Conservation (phyloP, 2,888 invertebrate species). For the Ornithoptera priamus region DNA sequence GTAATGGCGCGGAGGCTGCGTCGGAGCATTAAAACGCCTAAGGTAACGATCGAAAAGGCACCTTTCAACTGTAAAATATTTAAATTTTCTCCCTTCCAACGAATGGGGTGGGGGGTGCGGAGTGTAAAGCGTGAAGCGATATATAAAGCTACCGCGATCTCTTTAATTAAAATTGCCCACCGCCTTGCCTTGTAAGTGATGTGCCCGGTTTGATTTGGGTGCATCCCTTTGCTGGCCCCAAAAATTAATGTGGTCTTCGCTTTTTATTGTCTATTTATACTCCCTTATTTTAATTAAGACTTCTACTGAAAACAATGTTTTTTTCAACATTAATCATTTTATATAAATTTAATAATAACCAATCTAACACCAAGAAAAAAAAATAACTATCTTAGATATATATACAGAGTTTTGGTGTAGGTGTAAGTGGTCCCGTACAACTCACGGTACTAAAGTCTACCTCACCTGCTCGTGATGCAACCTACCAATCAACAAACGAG, state of each 20-base stretch:
- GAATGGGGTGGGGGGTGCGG: constrained; percentile 45
- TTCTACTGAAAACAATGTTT: too few species aligned
- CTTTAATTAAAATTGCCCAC: constrained; percentile 60
- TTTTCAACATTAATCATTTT: too few species aligned
- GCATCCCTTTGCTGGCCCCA: constrained; percentile 30
- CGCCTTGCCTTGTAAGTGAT: constrained; percentile 41
- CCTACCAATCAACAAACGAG: too few species aligned
- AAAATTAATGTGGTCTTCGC: constrained; percentile 26
- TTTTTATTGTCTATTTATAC: constrained; percentile 4
- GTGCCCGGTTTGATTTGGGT: constrained; percentile 39
- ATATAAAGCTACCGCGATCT: constrained; percentile 40
- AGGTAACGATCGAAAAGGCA: constrained; percentile 63
- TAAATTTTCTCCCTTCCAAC: constrained; percentile 60
- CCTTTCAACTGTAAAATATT: constrained; percentile 70
- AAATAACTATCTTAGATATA: too few species aligned
- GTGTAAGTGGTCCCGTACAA: too few species aligned
- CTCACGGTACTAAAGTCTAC: too few species aligned
- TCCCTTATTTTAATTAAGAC: neutral
- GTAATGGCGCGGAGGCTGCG: constrained; percentile 54
- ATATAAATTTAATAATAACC: too few species aligned
- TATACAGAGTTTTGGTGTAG: too few species aligned
- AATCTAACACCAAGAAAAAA: too few species aligned
- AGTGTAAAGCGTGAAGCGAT: constrained; percentile 38
- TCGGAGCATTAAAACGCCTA: constrained; percentile 65
- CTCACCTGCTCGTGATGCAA: too few species aligned